Conservation (phyloP, 2,113 vertebrate genomes). For the Microtus pennsylvanicus region DNA sequence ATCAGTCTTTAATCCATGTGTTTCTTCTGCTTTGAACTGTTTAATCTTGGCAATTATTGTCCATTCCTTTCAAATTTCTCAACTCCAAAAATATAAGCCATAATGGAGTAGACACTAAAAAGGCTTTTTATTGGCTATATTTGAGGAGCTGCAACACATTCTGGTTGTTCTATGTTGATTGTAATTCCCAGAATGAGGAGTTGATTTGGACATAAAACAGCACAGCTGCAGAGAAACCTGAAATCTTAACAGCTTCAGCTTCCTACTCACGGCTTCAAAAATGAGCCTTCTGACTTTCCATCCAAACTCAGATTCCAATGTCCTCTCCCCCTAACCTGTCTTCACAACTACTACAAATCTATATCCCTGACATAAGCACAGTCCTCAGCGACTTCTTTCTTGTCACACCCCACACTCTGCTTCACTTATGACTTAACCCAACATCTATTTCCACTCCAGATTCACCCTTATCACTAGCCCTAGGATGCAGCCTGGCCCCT, state of each 20-base stretch:
- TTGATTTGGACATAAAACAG: conserved; percentile 76
- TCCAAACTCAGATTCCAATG: background rate
- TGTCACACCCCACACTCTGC: background rate
- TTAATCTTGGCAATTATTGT: conserved; percentile 68
- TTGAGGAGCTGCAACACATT: conserved; percentile 57
- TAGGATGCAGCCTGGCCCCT: background rate
- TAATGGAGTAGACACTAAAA: conserved; percentile 57
- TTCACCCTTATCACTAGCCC: background rate
- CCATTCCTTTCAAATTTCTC: conserved; percentile 58
- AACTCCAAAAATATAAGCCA: conserved; percentile 66
- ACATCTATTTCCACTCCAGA: background rate
- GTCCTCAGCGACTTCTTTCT: background rate
- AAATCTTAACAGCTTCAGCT: conserved; percentile 51
- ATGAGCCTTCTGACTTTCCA: background rate
- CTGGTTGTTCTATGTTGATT: conserved; percentile 51
- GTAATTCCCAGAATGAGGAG: conserved; percentile 74
- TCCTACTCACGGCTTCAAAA: background rate
- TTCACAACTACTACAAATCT: background rate
- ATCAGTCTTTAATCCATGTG: conserved; percentile 35
- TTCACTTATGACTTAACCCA: background rate
- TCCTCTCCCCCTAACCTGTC: background rate
- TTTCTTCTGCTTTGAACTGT: conserved; percentile 10
- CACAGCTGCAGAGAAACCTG: conserved; percentile 71
- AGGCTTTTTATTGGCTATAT: conserved; percentile 70
- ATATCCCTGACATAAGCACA: background rate